These are phyloP conservation scores for Bombus confusus DNA, from an alignment of 1,140 invertebrate species.

Conservation along the genomic window DNA sequence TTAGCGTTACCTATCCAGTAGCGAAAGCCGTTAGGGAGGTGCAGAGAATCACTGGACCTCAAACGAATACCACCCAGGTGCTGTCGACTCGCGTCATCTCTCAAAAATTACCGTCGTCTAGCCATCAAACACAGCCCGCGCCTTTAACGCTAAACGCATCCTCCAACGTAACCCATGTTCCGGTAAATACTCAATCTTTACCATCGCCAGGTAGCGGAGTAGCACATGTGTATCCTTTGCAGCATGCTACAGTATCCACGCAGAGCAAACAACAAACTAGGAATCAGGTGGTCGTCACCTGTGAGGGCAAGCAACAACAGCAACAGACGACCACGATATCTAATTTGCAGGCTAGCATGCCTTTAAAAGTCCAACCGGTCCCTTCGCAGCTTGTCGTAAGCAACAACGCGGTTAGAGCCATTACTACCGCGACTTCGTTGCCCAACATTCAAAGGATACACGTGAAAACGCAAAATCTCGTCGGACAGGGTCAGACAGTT, in stretches of 20 bases:
- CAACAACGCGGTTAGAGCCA: constrained; percentile 55
- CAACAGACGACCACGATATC: constrained; percentile 33
- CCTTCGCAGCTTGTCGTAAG: constrained; percentile 55
- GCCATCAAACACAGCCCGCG: constrained; percentile 5
- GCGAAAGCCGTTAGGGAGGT: constrained; percentile 57
- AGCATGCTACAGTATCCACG: constrained; percentile 21
- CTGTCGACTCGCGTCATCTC: constrained; percentile 67
- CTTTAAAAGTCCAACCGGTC: constrained; percentile 49
- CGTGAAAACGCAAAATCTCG: constrained; percentile 56
- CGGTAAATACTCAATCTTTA: constrained; percentile 54
- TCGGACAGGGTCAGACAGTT: constrained; percentile 54
- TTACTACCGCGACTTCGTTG: constrained; percentile 52
- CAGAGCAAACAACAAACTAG: constrained; percentile 49
- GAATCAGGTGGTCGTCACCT: constrained; percentile 35
- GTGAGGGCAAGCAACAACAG: constrained; percentile 24
- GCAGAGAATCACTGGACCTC: constrained; percentile 55
- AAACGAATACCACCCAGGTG: constrained; percentile 68
- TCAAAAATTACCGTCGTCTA: constrained; percentile 57
- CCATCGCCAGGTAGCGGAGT: constrained; percentile 42
- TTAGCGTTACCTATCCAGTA: constrained; percentile 63
- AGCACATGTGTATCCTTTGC: constrained; percentile 47
- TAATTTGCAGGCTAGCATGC: constrained; percentile 36
- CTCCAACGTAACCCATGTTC: constrained; percentile 47
- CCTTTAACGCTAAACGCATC: constrained; percentile 33
- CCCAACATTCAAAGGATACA: constrained; percentile 71